Evolutionary conservation across 2,888 invertebrate species (phyloP).

Genomic region (Cryptus armator): DNA sequence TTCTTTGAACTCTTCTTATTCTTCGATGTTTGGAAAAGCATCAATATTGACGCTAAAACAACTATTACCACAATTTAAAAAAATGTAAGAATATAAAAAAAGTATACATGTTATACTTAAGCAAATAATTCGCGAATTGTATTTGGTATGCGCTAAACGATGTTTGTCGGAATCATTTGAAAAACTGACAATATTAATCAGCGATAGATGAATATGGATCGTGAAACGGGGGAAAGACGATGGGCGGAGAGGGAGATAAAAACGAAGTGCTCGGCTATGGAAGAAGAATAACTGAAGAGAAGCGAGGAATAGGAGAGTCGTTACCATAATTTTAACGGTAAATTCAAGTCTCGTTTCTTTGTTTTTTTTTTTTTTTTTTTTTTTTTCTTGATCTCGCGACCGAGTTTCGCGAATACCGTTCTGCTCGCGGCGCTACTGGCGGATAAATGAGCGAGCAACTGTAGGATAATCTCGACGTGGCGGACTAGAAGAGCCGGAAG

Average conservation of each 20-base stretch:
- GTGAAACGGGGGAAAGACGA: background rate
- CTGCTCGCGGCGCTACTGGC: background rate
- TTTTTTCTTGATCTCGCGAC: background rate
- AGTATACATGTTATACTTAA: background rate
- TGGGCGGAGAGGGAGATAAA: background rate
- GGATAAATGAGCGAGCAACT: background rate
- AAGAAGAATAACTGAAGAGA: conserved; percentile 7
- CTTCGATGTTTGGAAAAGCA: too few species aligned
- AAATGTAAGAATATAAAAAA: too few species aligned
- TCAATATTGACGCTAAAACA: too few species aligned
- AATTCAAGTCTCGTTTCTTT: conserved; percentile 39
- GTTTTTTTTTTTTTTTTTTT: conserved; percentile 25
- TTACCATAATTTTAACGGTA: conserved; percentile 45
- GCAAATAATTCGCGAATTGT: background rate
- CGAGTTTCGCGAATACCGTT: background rate
- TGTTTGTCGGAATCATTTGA: background rate
- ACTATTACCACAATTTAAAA: too few species aligned
- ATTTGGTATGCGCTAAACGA: background rate
- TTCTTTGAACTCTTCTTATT: too few species aligned
- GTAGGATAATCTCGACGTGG: background rate
- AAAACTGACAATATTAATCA: background rate
- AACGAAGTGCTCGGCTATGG: background rate
- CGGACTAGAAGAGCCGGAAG: background rate
- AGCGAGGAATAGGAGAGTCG: conserved; percentile 3
- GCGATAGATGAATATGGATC: conserved; percentile 16